Evolutionary conservation across 2,113 vertebrate genomes (phyloP), one percentile per base, ranked within the genome.

Genomic region (Gadus macrocephalus): DNA sequence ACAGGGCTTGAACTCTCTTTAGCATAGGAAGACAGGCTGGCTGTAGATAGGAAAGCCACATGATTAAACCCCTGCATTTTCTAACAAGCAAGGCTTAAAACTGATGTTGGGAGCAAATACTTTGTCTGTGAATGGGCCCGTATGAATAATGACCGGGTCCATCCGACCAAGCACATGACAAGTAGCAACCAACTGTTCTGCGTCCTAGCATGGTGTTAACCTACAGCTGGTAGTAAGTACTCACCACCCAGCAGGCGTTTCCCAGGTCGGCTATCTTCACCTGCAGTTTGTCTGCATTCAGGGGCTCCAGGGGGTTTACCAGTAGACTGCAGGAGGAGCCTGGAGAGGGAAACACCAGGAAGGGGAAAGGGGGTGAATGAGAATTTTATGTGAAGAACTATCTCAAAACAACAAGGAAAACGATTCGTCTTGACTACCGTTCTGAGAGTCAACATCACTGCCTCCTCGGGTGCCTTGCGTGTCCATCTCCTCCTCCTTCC

Each of bases 201-300:
- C 55, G 16, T 14, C 55, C 55, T n/a, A n/a, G 55, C 5, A 64
- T 71, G 65, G 49, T 4, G 63, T 65, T 25, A 28, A 14, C n/a
- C 17, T 62, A 4, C 15, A 12, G 49, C 79, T 7, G 42, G 79
- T 60, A 89, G n/a, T 56, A 89, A 89, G n/a, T 56, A 89, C 97
- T 96, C 88, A 99, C 97, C 93, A 98, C 95, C 97, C 97, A 99
- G 90, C 96, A 98, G 78, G 97, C 96, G n/a, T 99, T 99, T 78
- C 97, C 97, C 35, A 99, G 93, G 89, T 98, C 97, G 59, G 97
- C 97, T 15, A 99, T 97, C 91, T 99, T 99, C 77, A 99, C 95
- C 90, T 93, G 94, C 78, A 99, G 92, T 79, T 96, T 95, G 76
- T 97, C 95, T 75, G 95, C 94, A 83, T 98, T 98, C 76, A 93